A percentile compares a stretch with the other conserved stretches of the same genome.
These are phyloP conservation scores for Cliona cf. orientalis DNA, from an alignment of 37 sponge, comb jelly and placozoan species.

Conservation along the genomic window DNA sequence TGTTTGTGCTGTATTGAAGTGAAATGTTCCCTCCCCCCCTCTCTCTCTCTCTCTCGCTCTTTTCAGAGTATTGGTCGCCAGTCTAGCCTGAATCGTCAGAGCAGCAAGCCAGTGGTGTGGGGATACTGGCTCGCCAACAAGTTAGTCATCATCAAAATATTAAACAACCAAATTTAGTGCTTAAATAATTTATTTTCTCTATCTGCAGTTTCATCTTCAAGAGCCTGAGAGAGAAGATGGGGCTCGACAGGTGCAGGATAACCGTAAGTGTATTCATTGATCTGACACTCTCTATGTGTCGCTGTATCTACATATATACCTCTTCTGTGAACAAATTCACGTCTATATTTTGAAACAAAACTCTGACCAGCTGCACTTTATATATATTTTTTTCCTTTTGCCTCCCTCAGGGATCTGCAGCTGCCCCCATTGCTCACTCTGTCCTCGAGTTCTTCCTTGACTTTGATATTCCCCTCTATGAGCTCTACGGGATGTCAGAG, in stretches of 20 bases:
- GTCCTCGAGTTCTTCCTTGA: slow-evolving; percentile 90
- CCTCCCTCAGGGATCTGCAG: slow-evolving; percentile 64
- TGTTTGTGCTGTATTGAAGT: no score
- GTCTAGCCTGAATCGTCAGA: slow-evolving; percentile 57
- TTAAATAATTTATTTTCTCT: not conserved
- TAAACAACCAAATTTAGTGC: not conserved
- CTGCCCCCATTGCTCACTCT: slow-evolving; percentile 85
- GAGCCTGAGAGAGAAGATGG: slow-evolving; percentile 69
- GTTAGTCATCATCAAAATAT: slow-evolving; percentile 21
- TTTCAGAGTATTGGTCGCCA: slow-evolving; percentile 49
- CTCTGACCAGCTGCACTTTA: not conserved
- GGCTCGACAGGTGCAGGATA: slow-evolving; percentile 75
- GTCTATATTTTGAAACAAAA: no score
- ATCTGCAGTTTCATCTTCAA: slow-evolving; percentile 72
- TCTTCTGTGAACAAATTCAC: not conserved
- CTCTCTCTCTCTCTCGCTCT: not conserved
- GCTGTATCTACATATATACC: not conserved
- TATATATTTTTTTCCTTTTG: not conserved
- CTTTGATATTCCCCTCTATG: slow-evolving; percentile 85
- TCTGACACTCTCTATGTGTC: no score
- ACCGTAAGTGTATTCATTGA: no score
- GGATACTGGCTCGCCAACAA: slow-evolving; percentile 90
- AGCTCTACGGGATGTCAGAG: slow-evolving; percentile 95
- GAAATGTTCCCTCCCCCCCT: no score
- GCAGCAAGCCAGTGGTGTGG: slow-evolving; percentile 64